These are phyloP conservation scores for Clusia tigrina DNA, from an alignment of 2,888 invertebrate species.

Conservation along the genomic window DNA sequence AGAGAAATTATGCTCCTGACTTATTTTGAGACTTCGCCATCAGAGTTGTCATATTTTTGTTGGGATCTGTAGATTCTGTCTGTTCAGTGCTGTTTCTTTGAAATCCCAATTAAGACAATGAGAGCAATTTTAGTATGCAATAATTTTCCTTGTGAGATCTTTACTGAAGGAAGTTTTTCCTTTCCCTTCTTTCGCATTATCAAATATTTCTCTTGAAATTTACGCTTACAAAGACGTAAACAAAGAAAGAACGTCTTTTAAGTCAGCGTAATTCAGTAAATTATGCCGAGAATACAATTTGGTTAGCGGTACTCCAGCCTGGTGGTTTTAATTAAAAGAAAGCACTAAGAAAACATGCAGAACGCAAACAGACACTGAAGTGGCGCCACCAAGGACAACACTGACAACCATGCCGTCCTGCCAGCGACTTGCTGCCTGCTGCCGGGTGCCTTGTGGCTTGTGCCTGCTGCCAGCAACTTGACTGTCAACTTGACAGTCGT, in stretches of 20 bases:
- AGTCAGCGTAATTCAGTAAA: no score
- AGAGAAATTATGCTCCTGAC: no score
- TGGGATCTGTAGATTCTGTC: no score
- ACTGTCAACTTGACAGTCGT: conserved; percentile 14
- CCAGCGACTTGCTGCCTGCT: not conserved
- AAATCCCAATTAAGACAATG: no score
- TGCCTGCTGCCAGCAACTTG: not conserved
- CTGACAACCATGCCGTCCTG: not conserved
- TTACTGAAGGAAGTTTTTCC: no score
- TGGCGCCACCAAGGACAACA: not conserved
- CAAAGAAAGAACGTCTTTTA: not conserved
- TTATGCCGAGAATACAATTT: no score
- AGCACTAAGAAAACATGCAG: not conserved
- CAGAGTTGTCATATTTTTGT: no score
- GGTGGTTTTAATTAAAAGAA: not conserved
- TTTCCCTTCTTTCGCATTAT: not conserved
- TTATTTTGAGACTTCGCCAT: no score
- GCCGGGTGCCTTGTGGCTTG: not conserved
- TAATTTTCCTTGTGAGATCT: no score
- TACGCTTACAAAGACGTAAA: not conserved
- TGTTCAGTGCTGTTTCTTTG: no score
- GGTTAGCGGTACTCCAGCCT: no score
- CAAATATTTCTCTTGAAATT: not conserved
- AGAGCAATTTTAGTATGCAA: no score
- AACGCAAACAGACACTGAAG: not conserved